Evolutionary conservation across 2,888 invertebrate species (phyloP), one percentile per base, ranked within the genome.

Genomic region (Diaperis boleti): DNA sequence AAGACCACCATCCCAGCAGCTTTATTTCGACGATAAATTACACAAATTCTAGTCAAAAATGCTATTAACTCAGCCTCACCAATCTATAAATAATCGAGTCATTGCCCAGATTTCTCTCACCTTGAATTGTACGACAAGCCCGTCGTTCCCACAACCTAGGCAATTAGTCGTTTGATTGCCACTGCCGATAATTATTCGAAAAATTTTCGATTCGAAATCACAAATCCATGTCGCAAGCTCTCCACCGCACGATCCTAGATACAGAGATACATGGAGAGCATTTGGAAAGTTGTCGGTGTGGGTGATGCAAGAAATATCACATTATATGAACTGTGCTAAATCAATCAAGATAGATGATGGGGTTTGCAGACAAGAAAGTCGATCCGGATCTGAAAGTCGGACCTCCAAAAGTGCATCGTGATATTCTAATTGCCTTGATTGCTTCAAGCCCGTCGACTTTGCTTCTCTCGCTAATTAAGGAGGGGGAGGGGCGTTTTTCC

Each of bases 201-300:
- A n/a, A n/a, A 42, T 42, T 11, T 13, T 7, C 26, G 22, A 22
- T 44, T 26, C 10, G 45, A 45, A 29, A 45, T 45, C 45, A 3
- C 13, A 15, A 39, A 14, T 39, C 39, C 3, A 13, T 39, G 14
- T 29, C 26, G 31, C 1, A 49, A 33, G 10, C n/a, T 18, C 13
- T n/a, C 2, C 17, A 49, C 17, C 33, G 42, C 42, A 42, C 20
- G 20, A 18, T 42, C 49, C 14, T 22, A 26, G 45, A 45, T 44
- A 17, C n/a, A 49, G 15, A 33, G 31, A 20, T 50, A 18, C 22
- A 17, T 31, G 22, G 50, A 18, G 50, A 50, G 35, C 31, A 22
- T 55, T 55, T 55, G 29, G 41, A 55, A 55, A 55, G 31, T 55
- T 31, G 31, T 45, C 45, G 14, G 31, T 50, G 50, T 37, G 37